These are phyloP conservation scores for Calycopis cecrops DNA, from an alignment of 1,140 invertebrate species.

Conservation along the genomic window DNA sequence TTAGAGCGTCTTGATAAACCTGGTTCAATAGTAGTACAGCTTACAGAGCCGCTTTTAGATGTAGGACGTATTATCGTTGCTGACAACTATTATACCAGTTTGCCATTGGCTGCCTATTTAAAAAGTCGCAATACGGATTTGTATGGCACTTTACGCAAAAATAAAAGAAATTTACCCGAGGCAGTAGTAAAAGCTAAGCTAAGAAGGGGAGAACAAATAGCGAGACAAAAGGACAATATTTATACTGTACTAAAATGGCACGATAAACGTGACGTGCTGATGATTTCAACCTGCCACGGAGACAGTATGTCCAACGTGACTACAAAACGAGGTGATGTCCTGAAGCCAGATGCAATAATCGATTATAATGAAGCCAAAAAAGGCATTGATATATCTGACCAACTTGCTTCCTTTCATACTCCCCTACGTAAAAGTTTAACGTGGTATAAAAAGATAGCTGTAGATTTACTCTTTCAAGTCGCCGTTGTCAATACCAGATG, in stretches of 20 bases:
- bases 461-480: slow-evolving; percentile 25
- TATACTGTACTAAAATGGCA: slow-evolving; percentile 52
- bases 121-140: slow-evolving; percentile 44
- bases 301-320: slow-evolving; percentile 34
- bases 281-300: slow-evolving; percentile 34
- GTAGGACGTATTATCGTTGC: slow-evolving; percentile 47
- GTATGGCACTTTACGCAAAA: slow-evolving; percentile 42
- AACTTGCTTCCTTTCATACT: slow-evolving; percentile 18
- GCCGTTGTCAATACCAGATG: slow-evolving; percentile 21
- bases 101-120: slow-evolving; percentile 45
- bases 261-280: slow-evolving; percentile 45
- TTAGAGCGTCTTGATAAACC: slow-evolving; percentile 27
- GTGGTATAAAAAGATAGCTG: slow-evolving; percentile 24
- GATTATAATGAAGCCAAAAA: slow-evolving; percentile 52
- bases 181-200: slow-evolving; percentile 42
- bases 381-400: slow-evolving; percentile 51
- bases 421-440: slow-evolving; percentile 25
- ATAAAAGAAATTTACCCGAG: slow-evolving; percentile 34
- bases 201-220: slow-evolving; percentile 40
- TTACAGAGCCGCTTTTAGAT: slow-evolving; percentile 36
- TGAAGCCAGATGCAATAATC: slow-evolving; percentile 44
- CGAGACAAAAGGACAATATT: slow-evolving; percentile 40
- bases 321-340: slow-evolving; percentile 30
- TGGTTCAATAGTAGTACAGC: slow-evolving; percentile 25
- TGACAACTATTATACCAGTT: slow-evolving; percentile 63